Conservation (phyloP, 2,113 vertebrate species). For the Dipodomys ordii region DNA sequence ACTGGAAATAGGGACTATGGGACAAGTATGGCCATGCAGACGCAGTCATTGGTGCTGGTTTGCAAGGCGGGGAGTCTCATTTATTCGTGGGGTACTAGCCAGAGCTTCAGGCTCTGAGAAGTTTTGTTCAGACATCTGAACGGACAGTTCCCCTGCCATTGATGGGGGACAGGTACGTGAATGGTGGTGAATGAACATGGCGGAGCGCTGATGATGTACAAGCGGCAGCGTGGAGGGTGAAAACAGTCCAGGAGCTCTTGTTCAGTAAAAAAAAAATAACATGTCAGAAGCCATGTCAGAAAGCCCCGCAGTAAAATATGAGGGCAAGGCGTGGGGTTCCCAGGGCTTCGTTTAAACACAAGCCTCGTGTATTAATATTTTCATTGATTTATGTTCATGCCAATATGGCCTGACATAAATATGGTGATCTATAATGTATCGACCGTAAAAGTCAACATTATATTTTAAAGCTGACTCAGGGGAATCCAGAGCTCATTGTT, state of each 20-base stretch:
- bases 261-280: conserved; percentile 38
- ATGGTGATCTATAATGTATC: conserved; percentile 70
- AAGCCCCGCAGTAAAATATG: conserved; percentile 19
- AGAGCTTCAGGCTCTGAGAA: conserved; percentile 55
- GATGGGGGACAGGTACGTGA: conserved; percentile 38
- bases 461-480: conserved; percentile 84
- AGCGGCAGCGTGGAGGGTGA: conserved; percentile 48
- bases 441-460: conserved; percentile 79
- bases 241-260: conserved; percentile 58
- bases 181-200: conserved; percentile 43
- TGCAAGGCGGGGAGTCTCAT: background rate
- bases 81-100: conserved; percentile 36
- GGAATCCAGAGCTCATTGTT: conserved; percentile 78
- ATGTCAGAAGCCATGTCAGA: conserved; percentile 49
- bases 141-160: conserved; percentile 46
- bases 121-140: conserved; percentile 59
- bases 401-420: conserved; percentile 79
- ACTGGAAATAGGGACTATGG: conserved; percentile 22
- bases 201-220: conserved; percentile 32
- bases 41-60: background rate
- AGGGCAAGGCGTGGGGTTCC: conserved; percentile 43
- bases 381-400: conserved; percentile 82
- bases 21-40: background rate
- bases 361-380: conserved; percentile 76
- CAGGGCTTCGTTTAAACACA: conserved; percentile 72